phyloP scores from a whole-genome alignment of 2,888 invertebrate species.

The Creontiades dilutus region DNA sequence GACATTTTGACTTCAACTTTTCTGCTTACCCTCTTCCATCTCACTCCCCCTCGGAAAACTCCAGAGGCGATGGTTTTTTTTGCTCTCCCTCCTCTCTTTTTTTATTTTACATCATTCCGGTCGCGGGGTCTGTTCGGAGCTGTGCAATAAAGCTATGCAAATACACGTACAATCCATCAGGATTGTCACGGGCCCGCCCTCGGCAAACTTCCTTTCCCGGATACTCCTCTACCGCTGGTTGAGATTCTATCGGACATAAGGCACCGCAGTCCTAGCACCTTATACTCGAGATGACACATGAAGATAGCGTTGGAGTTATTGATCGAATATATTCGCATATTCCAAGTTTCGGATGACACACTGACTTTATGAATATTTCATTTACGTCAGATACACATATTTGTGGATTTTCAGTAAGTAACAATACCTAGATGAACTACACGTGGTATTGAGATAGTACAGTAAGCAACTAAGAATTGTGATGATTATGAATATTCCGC shows the following conservation, averaged over 20 bases:
- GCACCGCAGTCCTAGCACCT: constrained; percentile 1
- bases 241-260: constrained; percentile 22
- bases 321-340: neutral
- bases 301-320: neutral
- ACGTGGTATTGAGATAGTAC: too few species aligned
- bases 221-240: neutral
- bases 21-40: neutral
- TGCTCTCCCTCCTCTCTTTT: neutral
- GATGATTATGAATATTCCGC: too few species aligned
- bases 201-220: constrained; percentile 12
- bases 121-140: constrained; percentile 23
- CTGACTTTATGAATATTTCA: neutral
- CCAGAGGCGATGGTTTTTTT: neutral
- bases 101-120: neutral
- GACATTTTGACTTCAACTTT: constrained; percentile 45
- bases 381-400: too few species aligned
- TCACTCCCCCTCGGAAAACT: neutral
- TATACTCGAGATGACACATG: neutral
- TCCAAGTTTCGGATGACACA: neutral
- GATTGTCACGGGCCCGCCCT: constrained; percentile 51
- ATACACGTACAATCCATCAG: constrained; percentile 66
- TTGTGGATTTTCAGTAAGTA: too few species aligned
- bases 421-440: too few species aligned
- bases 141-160: constrained; percentile 67
- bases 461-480: too few species aligned